Percentiles rank a stretch among this genome's conserved stretches.
Conservation (phyloP, 2,888 invertebrate species). For the Cryptus viduatorius region DNA sequence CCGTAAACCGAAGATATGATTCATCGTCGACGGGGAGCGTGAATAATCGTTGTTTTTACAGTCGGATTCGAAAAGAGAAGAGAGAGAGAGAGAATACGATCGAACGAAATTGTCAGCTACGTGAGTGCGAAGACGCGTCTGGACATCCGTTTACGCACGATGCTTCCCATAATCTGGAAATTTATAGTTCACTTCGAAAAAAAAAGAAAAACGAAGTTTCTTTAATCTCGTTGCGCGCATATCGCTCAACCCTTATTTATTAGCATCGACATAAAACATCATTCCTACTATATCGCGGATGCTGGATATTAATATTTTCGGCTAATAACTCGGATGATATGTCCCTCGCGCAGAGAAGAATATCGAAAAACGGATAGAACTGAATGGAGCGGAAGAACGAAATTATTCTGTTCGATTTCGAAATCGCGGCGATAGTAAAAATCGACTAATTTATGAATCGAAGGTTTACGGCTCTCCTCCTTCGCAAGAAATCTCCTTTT, state of each 20-base stretch:
- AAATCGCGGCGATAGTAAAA: constrained; percentile 22
- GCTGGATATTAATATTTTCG: neutral
- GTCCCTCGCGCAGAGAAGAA: neutral
- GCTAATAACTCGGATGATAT: neutral
- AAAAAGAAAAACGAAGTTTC: neutral
- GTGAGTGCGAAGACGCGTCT: constrained; percentile 1
- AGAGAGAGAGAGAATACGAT: neutral
- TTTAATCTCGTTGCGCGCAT: constrained; percentile 8
- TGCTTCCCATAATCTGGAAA: constrained; percentile 4
- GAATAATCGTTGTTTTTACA: constrained; percentile 33
- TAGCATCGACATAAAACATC: neutral
- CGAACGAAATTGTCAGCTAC: neutral
- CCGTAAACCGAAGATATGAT: constrained; percentile 19
- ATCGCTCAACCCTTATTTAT: neutral
- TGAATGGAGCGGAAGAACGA: constrained; percentile 19
- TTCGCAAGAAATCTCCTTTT: constrained; percentile 33
- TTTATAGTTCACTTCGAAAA: neutral
- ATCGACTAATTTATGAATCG: constrained; percentile 71
- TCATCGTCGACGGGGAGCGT: constrained; percentile 29
- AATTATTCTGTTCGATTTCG: constrained; percentile 15
- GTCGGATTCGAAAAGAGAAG: neutral
- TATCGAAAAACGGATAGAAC: neutral
- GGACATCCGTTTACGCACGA: too few species aligned
- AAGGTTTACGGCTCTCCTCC: constrained; percentile 26
- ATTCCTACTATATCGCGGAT: neutral